Evolutionary conservation across 1,140 invertebrate genomes (phyloP), one percentile per base, ranked within the genome.

Genomic region (Bilobella aurantiaca): DNA sequence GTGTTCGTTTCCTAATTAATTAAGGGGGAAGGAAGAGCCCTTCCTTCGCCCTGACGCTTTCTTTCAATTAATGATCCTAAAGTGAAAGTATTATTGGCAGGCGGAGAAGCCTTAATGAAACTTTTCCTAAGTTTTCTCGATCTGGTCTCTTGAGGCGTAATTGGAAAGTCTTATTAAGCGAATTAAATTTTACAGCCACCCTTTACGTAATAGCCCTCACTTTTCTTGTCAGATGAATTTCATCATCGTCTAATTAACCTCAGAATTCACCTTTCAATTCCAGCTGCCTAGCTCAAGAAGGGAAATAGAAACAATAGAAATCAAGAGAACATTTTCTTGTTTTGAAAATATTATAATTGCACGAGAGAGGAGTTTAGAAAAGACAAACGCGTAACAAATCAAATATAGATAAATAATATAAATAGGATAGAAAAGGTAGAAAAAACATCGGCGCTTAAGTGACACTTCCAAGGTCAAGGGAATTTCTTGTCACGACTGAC

Each of bases 151-250:
- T 63, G 56, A 14, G 68, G 59, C 21, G 8, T 53, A 53, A 53
- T 53, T 53, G 49, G 49, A 53, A 53, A 53, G 49, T 53, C 49
- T 53, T 53, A 53, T 53, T 53, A 53, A 42, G 49, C 14, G 49
- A 53, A 53, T 53, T 53, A 53, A 53, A 53, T 53, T 53, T 53
- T 53, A 53, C 25, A 5, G 14, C 23, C 49, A 14, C 21, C 37
- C n/a, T 42, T 42, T 42, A 8, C n/a, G n/a, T n/a, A 12, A 42
- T 53, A 53, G 12, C 12, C 60, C 60, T 16, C 64, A 63, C 25
- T 85, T 84, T 69, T 89, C 87, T 65, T 88, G 87, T 70, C 85
- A 86, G 28, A 85, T 87, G 63, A 72, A 66, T 29, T 67, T 66
- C 85, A 72, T 87, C 82, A 66, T 81, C 82, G 57, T 29, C 31